A percentile compares a stretch with the other conserved stretches of the same genome.
Conservation (phyloP, 2,113 vertebrate species). For the Poecile atricapillus region DNA sequence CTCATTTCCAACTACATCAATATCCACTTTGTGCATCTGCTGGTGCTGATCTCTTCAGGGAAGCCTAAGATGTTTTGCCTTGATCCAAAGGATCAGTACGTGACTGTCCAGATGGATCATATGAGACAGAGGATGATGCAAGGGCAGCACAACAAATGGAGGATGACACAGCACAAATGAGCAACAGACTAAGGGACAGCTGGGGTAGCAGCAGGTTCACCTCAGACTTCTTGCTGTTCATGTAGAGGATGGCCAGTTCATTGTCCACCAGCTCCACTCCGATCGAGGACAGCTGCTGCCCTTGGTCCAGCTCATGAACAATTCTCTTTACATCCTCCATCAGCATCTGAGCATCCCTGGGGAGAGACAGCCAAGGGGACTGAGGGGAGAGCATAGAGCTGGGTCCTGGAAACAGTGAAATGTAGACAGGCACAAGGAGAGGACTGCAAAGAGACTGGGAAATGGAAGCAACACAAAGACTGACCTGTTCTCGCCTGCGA, state of each 20-base stretch:
- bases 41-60: not conserved
- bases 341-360: constrained; percentile 95
- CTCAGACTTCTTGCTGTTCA: constrained; percentile 99
- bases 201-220: constrained; percentile 65
- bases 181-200: not conserved
- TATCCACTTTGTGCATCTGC: not conserved
- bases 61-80: not conserved
- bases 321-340: constrained; percentile 97
- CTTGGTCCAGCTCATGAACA: constrained; percentile 91
- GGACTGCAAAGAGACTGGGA: not conserved
- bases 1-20: not conserved
- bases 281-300: constrained; percentile 88
- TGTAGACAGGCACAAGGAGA: not conserved
- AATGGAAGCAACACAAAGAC: not conserved
- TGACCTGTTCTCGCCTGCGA: constrained; percentile 93
- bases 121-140: not conserved
- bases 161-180: not conserved
- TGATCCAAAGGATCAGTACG: not conserved
- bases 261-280: constrained; percentile 96
- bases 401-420: not conserved
- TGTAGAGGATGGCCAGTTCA: constrained; percentile 91
- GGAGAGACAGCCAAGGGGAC: not conserved
- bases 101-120: not conserved
- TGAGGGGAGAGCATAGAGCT: not conserved
- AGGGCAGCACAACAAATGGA: not conserved